Conservation (phyloP, 2,888 invertebrate genomes). For the Phanerotoma sp. region DNA sequence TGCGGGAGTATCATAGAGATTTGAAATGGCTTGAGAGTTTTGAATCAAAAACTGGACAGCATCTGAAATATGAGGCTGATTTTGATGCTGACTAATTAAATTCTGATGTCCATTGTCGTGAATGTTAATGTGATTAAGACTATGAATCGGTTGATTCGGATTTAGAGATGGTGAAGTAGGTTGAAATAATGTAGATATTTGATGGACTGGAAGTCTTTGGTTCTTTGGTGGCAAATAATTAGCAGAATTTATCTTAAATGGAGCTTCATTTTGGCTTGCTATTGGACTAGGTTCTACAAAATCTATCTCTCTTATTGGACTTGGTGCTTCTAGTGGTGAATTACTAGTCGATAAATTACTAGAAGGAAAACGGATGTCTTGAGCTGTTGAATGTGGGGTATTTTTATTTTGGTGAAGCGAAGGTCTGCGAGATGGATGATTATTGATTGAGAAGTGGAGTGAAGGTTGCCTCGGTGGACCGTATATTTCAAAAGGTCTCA, state of each 20-base stretch:
- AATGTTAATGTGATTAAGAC: no score
- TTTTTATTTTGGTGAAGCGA: conserved; percentile 26
- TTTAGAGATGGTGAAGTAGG: conserved; percentile 13
- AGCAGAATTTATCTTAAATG: conserved; percentile 48
- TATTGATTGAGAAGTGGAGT: conserved; percentile 7
- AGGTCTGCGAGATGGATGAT: conserved; percentile 7
- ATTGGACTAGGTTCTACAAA: conserved; percentile 47
- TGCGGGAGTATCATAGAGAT: conserved; percentile 48
- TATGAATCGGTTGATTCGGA: no score
- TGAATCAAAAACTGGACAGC: conserved; percentile 48
- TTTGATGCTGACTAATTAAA: conserved; percentile 3
- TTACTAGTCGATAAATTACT: conserved; percentile 24
- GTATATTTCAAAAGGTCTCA: conserved; percentile 47
- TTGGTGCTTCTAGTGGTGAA: conserved; percentile 40
- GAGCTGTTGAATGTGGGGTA: conserved; percentile 24
- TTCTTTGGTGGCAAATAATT: conserved; percentile 53
- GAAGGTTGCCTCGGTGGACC: conserved; percentile 41
- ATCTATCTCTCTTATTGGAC: conserved; percentile 41
- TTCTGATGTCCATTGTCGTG: neutral
- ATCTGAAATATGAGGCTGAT: conserved; percentile 45
- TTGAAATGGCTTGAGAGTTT: conserved; percentile 52
- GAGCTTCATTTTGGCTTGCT: conserved; percentile 50
- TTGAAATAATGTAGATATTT: conserved; percentile 13
- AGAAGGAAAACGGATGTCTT: conserved; percentile 28
- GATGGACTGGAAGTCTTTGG: conserved; percentile 45